Conservation (phyloP, 2,113 vertebrate genomes). For the Menura novaehollandiae region DNA sequence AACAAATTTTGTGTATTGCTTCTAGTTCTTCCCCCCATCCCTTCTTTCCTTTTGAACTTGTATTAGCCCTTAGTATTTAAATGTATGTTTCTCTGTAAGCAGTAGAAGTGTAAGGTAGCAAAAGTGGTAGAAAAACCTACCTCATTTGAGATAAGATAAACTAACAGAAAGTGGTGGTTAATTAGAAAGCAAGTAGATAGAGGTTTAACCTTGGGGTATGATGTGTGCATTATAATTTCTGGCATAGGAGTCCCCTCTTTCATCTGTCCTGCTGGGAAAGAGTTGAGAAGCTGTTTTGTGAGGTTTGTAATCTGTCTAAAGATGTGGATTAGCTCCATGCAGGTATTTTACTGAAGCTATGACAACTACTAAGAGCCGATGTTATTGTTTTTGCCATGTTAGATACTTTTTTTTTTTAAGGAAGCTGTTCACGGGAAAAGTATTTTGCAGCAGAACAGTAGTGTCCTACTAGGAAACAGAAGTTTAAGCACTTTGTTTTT, state of each 20-base stretch:
- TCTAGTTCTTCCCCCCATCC: background rate
- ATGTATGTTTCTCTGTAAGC: background rate
- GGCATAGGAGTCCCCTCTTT: background rate
- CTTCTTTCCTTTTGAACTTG: background rate
- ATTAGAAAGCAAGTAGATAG: background rate
- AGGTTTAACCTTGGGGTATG: slow-evolving; percentile 9
- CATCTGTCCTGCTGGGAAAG: background rate
- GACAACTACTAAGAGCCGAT: background rate
- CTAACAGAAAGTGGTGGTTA: background rate
- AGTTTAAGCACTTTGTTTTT: background rate
- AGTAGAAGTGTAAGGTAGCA: background rate
- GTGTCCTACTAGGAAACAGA: background rate
- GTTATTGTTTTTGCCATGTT: background rate
- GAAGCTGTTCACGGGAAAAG: background rate
- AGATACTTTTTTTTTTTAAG: background rate
- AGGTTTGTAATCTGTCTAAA: background rate
- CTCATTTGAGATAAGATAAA: background rate
- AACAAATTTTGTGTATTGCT: background rate
- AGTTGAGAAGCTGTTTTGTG: background rate
- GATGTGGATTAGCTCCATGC: background rate
- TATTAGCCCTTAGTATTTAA: background rate
- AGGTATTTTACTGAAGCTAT: background rate
- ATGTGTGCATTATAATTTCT: background rate
- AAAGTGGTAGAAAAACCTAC: background rate
- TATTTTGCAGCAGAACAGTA: background rate